Evolutionary conservation across 2,113 vertebrate genomes (phyloP), one percentile per base, ranked within the genome.

Genomic region (Atlantisia rogersi): DNA sequence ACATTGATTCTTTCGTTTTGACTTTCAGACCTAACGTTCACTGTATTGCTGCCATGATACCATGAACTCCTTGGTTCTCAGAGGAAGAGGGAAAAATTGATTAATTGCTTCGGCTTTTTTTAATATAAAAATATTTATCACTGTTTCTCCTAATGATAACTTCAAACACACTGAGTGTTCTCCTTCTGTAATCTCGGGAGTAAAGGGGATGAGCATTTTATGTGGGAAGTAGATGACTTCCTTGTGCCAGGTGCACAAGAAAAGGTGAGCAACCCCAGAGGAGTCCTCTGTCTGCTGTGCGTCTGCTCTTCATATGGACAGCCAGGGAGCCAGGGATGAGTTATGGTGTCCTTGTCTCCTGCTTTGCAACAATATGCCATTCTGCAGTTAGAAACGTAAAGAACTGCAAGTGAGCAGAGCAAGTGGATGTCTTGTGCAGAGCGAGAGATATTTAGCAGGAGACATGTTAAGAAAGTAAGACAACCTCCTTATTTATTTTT

Each of bases 401-500:
- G 46, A 53, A 2, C 2, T 1, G 1, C 0, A 1, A 63, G 55
- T 24, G 31, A 67, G n/a, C 16, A 58, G n/a, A n/a, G n/a, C n/a
- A 88, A 56, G 26, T n/a, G 60, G 17, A 55, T 20, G 19, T 44
- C 73, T 86, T 70, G n/a, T 21, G 28, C 29, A 44, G 8, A 78
- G 9, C 21, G 52, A 35, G n/a, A 21, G 71, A 77, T 96, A 46
- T 75, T 87, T 94, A 88, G 78, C 26, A 32, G 21, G 35, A 73
- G 11, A 5, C 46, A 64, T 65, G n/a, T 70, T 74, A 64, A 76
- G 81, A 88, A 83, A 76, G 32, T 56, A 88, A 88, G 73, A 56
- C 46, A 88, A 39, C 37, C 28, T 53, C 44, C 86, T 92, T 70
- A 88, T 88, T 73, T 93, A 92, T 92, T 95, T 92, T 94, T 91